Percentiles rank a stretch among this genome's conserved stretches.
Evolutionary conservation across 2,888 invertebrate species (phyloP).

Genomic region (Archips crataeganus): DNA sequence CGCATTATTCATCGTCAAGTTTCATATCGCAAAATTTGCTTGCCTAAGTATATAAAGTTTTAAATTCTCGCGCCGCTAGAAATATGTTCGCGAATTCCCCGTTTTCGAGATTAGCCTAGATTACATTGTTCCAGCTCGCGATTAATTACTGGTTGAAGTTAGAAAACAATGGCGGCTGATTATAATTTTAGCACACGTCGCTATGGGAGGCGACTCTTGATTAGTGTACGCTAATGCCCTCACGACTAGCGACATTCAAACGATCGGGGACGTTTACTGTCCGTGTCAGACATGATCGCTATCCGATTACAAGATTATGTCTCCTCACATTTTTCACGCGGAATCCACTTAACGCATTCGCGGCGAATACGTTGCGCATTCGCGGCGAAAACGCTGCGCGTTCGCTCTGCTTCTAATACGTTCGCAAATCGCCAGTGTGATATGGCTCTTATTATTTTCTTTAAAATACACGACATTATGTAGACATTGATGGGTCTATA

Average conservation of each 20-base stretch:
- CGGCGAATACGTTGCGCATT: too few relatives aligned
- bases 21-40: neutral
- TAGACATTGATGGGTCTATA: too few relatives aligned
- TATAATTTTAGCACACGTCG: conserved; percentile 29
- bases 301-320: too few relatives aligned
- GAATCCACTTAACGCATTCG: too few relatives aligned
- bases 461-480: too few relatives aligned
- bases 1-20: neutral
- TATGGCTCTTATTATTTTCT: too few relatives aligned
- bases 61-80: neutral
- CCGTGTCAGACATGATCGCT: neutral
- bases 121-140: conserved; percentile 9
- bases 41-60: neutral
- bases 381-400: too few relatives aligned
- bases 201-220: conserved; percentile 21
- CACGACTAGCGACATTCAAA: conserved; percentile 19
- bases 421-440: too few relatives aligned
- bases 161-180: conserved; percentile 32
- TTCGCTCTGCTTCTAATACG: too few relatives aligned
- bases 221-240: conserved; percentile 33
- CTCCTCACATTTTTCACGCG: too few relatives aligned
- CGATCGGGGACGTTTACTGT: neutral
- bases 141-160: conserved; percentile 31
- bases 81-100: conserved; percentile 8
- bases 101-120: conserved; percentile 13